A percentile compares a stretch with the other conserved stretches of the same genome.
phyloP scores from a whole-genome alignment of 2,113 vertebrate genomes.

The Ophthalmolycus amberensis region DNA sequence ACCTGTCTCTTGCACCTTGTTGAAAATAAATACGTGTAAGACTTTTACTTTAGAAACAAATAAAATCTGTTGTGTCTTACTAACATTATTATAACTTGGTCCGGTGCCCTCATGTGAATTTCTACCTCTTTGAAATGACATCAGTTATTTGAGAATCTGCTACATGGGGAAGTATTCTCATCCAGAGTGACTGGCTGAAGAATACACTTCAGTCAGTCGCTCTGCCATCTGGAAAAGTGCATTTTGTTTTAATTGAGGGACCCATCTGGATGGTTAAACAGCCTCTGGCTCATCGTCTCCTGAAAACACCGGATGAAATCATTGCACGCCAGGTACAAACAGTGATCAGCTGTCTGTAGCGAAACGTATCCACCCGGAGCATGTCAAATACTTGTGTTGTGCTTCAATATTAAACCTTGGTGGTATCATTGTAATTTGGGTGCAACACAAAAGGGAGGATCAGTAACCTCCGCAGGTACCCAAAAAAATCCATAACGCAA shows the following conservation, averaged over 20 bases:
- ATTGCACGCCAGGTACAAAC: not conserved
- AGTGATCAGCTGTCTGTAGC: not conserved
- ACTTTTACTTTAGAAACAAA: conserved; percentile 30
- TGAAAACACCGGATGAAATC: not conserved
- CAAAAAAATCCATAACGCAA: not conserved
- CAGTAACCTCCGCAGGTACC: not conserved
- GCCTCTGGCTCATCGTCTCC: conserved; percentile 1
- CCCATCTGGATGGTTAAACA: conserved; percentile 42
- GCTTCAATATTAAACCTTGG: not conserved
- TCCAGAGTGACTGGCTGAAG: too few relatives aligned
- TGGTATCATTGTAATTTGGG: not conserved
- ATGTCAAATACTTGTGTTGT: not conserved
- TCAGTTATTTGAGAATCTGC: conserved; percentile 24
- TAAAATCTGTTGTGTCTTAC: conserved; percentile 30
- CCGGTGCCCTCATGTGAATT: not conserved
- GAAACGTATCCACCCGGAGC: not conserved
- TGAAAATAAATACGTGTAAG: conserved; percentile 47
- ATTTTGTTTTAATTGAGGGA: conserved; percentile 51
- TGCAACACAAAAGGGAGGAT: not conserved
- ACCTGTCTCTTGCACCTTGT: conserved; percentile 20
- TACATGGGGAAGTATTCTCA: conserved; percentile 12
- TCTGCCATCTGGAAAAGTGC: conserved; percentile 43
- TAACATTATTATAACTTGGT: not conserved
- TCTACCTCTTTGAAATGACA: not conserved
- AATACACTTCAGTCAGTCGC: conserved; percentile 14